Evolutionary conservation across 64 coral and sea anemone genomes (phyloP), one percentile per base, ranked within the genome.

Genomic region (Stichodactyla helianthus): DNA sequence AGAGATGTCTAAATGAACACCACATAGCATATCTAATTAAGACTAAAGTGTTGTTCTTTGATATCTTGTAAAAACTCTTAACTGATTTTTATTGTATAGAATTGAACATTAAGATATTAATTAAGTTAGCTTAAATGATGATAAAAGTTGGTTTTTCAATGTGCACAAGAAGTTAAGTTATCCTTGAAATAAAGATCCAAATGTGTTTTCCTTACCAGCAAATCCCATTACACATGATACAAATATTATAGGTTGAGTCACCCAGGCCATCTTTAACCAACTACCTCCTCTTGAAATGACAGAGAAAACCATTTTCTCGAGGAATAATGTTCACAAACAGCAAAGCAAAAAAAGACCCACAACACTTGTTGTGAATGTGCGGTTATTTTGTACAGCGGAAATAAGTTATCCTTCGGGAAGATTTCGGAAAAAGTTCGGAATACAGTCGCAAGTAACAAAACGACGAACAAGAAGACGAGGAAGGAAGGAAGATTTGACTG

Each of bases 141-240:
- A 44, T 44, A 44, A 44, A 44, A 44, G 2, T 44, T 44, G 35
- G 35, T 44, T 44, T 44, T 44, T 44, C 28, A 44, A 0, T 44
- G 35, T 44, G 35, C 35, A 44, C 35, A 44, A 44, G 35, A 44
- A 44, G 35, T 31, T 0, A 44, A 44, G 35, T 44, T 44, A 44
- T 44, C 35, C 35, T 44, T 44, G 51, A 18, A 4, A 79, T 50
- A 86, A 28, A 57, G 17, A 52, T n/a, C 26, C 18, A 55, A 77
- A 55, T 20, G 11, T 11, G 25, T 67, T 15, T 50, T 70, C 10
- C 67, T 82, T 97, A 99, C 97, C 93, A 68, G 91, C 84, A 79
- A 92, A 85, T 99, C 97, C 97, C 86, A 99, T 78, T 17, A 88
- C 93, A 86, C 87, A 93, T 55, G 97, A 99, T 80, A 92, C 91